Base-by-base conservation (phyloP, 2,888 invertebrate species). In the Pardosa pseudoannulata region DNA sequence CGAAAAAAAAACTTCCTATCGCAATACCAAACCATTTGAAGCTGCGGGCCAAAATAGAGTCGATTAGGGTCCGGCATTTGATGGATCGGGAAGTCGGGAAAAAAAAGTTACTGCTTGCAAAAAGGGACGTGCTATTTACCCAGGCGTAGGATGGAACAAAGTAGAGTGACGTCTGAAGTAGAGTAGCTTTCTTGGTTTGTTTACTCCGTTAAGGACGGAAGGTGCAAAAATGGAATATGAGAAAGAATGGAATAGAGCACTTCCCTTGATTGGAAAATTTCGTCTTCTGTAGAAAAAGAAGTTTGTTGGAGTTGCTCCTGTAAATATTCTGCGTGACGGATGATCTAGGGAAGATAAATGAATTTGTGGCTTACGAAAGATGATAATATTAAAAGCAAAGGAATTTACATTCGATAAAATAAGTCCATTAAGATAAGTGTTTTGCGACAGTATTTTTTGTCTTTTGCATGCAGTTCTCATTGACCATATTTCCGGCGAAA, bases 181-280 rank as follows among this genome's bases (percentile, higher is more conserved):
- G 19, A 65, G 71, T 71, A 39, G 46, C 19, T 83, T 76, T 75
- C 81, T 70, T 50, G 64, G 81, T 70, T 75, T 83, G 72, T 72
- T 76, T 83, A 83, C 70, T 76, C 28, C 32, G 41, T 70, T 31
- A 70, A 41, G 56, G 56, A 64, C 62, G 62, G 32, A 27, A 70
- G 46, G 70, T 76, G 71, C 46, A 65, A 76, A 76, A 71, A 83
- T 64, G 62, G 76, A 71, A 71, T 76, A 71, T 70, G 75, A 70
- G 71, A 50, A 41, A 65, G 46, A 83, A 56, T 83, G 32, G 76
- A 83, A 71, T 23, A 31, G 29, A 75, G 76, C 82, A 83, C 82
- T 83, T 72, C 64, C 29, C 32, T 16, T 83, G 82, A 83, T 83
- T 83, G 68, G 67, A 71, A 27, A 23, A 23, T 23, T 23, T 56